Percentiles rank a stretch among this genome's conserved stretches.
phyloP scores from a whole-genome alignment of 1,140 invertebrate genomes.

The Drosophila bifasciata region DNA sequence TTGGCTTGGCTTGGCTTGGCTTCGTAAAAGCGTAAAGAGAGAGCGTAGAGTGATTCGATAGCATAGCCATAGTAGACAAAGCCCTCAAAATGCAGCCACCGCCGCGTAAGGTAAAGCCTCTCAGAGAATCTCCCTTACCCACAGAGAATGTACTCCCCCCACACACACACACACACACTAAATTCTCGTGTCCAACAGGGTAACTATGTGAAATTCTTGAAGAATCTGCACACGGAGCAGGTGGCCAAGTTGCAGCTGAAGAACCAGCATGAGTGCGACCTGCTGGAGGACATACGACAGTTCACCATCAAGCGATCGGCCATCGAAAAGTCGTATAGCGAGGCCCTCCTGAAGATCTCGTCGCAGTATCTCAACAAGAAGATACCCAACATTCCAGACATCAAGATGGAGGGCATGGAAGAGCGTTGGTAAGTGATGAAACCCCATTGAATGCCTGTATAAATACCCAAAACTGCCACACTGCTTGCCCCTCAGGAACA shows the following conservation, averaged over 20 bases:
- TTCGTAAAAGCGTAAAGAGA: conserved; percentile 1
- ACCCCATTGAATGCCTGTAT: too few relatives aligned
- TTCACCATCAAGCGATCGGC: conserved; percentile 96
- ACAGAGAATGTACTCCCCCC: neutral
- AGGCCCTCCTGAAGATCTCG: conserved; percentile 95
- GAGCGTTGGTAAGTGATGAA: conserved; percentile 90
- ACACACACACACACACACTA: neutral
- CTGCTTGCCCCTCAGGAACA: conserved; percentile 89
- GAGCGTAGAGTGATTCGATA: conserved; percentile 40
- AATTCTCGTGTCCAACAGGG: conserved; percentile 86
- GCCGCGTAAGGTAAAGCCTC: conserved; percentile 77
- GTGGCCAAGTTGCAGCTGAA: conserved; percentile 95
- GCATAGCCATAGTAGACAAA: conserved; percentile 36
- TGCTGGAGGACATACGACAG: conserved; percentile 96
- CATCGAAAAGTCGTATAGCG: conserved; percentile 97
- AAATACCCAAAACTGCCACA: too few relatives aligned
- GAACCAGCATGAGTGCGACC: conserved; percentile 97
- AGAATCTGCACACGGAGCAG: conserved; percentile 96
- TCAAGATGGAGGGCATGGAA: conserved; percentile 93
- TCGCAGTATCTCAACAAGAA: conserved; percentile 96
- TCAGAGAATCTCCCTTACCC: neutral
- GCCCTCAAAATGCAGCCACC: conserved; percentile 80
- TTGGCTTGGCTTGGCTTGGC: conserved; percentile 4
- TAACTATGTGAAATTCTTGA: conserved; percentile 94
- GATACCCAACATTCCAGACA: conserved; percentile 94